Conservation (phyloP, 2,113 vertebrate genomes). For the Notothenia coriiceps region DNA sequence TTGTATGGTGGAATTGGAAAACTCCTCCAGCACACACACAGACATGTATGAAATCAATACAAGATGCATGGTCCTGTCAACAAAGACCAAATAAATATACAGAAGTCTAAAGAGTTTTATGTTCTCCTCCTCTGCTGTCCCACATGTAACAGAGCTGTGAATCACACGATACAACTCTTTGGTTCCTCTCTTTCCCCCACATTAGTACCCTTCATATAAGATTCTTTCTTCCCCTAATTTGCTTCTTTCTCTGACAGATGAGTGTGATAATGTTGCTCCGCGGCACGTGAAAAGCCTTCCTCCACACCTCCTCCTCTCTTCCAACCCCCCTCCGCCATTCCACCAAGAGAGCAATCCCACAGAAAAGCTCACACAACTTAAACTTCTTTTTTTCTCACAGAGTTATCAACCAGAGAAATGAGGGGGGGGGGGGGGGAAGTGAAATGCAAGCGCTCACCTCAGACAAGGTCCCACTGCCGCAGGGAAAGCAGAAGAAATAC, state of each 20-base stretch:
- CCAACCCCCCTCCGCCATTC: slow-evolving; percentile 57
- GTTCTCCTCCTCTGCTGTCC: slow-evolving; percentile 40
- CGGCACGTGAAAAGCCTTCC: slow-evolving; percentile 60
- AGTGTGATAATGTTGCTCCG: slow-evolving; percentile 34
- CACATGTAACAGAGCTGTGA: slow-evolving; percentile 30
- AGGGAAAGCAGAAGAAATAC: slow-evolving; percentile 69
- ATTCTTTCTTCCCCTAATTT: not conserved
- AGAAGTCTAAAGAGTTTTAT: slow-evolving; percentile 15
- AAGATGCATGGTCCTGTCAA: slow-evolving; percentile 22
- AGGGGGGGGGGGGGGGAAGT: not conserved
- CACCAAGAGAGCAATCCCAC: slow-evolving; percentile 46
- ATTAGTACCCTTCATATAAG: not conserved
- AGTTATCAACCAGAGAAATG: not conserved
- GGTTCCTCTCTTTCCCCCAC: slow-evolving; percentile 24
- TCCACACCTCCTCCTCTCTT: slow-evolving; percentile 55
- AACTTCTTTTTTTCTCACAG: not conserved
- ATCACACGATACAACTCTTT: slow-evolving; percentile 46
- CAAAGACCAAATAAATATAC: slow-evolving; percentile 11
- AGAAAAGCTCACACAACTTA: slow-evolving; percentile 25
- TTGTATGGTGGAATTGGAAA: slow-evolving; percentile 20
- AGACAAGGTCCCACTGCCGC: slow-evolving; percentile 69
- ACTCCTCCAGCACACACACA: slow-evolving; percentile 10
- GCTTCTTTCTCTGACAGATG: slow-evolving; percentile 36
- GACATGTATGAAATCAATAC: slow-evolving; percentile 3
- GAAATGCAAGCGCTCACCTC: slow-evolving; percentile 69